Percentiles rank a stretch among this genome's conserved stretches.
These are phyloP conservation scores for Oasisia sp. DNA, from an alignment of 2,888 invertebrate species.

Conservation along the genomic window DNA sequence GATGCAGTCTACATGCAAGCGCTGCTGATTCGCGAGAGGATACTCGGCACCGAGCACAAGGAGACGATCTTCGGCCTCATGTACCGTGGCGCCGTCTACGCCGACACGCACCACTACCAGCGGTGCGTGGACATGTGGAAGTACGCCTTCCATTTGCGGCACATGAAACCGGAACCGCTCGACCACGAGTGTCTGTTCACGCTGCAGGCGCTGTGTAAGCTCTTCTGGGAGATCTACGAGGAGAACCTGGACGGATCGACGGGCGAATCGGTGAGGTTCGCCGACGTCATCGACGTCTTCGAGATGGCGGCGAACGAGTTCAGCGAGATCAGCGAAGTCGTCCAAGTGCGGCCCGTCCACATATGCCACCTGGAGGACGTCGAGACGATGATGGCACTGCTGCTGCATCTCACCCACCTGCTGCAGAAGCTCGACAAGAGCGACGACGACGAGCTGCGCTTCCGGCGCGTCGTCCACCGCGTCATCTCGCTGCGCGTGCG, in stretches of 20 bases:
- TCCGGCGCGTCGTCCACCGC: constrained; percentile 69
- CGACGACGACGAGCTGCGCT: constrained; percentile 24
- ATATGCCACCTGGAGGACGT: constrained; percentile 66
- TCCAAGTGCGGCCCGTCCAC: constrained; percentile 62
- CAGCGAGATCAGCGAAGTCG: not conserved
- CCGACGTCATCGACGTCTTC: constrained; percentile 79
- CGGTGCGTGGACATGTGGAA: constrained; percentile 89
- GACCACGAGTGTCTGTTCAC: constrained; percentile 86
- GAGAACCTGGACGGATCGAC: constrained; percentile 55
- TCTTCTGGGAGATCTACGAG: constrained; percentile 74
- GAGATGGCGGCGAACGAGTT: constrained; percentile 72
- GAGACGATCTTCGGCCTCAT: constrained; percentile 79
- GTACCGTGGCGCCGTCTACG: constrained; percentile 71
- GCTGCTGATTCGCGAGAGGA: constrained; percentile 86
- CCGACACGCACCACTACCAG: constrained; percentile 74
- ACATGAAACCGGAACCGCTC: constrained; percentile 68
- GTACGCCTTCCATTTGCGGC: constrained; percentile 79
- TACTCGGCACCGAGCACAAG: constrained; percentile 86
- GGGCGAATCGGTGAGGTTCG: constrained; percentile 71
- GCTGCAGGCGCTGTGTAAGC: constrained; percentile 84
- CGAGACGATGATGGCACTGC: constrained; percentile 75
- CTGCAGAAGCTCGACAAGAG: constrained; percentile 43
- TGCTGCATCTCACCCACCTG: constrained; percentile 54
- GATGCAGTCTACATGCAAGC: constrained; percentile 75
- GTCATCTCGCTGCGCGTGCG: constrained; percentile 71